Percentiles rank a stretch among this genome's conserved stretches.
These are phyloP conservation scores for Pongo abelii DNA, from an alignment of 2,113 vertebrate species.

Conservation along the genomic window DNA sequence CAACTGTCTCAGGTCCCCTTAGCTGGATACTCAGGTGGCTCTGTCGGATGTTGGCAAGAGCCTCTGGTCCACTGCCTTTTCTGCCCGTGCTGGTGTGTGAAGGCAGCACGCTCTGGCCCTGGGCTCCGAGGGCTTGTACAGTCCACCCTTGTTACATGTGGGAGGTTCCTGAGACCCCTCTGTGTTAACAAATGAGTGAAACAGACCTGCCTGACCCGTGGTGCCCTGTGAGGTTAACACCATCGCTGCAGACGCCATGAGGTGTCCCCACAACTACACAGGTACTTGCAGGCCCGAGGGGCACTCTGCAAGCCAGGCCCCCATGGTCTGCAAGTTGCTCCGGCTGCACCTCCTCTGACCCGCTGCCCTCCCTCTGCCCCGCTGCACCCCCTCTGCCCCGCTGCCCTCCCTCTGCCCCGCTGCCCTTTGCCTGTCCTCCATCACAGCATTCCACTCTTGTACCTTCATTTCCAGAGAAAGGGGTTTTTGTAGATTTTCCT, in stretches of 20 bases:
- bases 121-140: not conserved
- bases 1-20: not conserved
- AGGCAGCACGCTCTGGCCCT: not conserved
- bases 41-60: not conserved
- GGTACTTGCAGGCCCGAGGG: rapidly evolving
- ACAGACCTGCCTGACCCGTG: not conserved
- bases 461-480: not conserved
- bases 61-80: rapidly evolving
- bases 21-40: not conserved
- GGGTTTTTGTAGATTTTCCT: not conserved
- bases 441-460: rapidly evolving
- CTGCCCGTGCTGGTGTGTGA: not conserved
- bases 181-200: not conserved
- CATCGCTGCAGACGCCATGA: rapidly evolving
- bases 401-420: rapidly evolving
- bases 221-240: not conserved
- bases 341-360: too few relatives aligned
- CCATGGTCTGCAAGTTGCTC: rapidly evolving
- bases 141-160: not conserved
- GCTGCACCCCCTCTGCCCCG: too few relatives aligned
- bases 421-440: rapidly evolving
- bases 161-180: too few relatives aligned
- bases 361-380: not conserved
- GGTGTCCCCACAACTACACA: rapidly evolving
- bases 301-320: rapidly evolving